Base-by-base conservation (phyloP, 2,797 vertebrate species). In the Emydoidea blandingii region DNA sequence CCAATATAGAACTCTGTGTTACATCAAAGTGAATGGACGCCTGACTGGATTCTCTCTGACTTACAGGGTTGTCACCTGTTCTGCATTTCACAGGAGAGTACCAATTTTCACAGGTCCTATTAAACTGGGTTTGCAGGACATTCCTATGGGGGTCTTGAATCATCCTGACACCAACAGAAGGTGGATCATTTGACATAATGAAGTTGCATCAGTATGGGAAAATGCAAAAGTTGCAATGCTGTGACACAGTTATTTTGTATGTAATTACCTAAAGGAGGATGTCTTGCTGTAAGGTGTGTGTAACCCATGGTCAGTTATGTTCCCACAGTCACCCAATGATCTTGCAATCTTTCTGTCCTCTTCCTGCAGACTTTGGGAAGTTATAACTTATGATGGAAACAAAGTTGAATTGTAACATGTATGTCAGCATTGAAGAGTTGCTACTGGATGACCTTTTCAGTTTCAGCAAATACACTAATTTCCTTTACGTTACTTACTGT, bases 321-420 rank as follows among this genome's bases (percentile, higher is more conserved):
- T 97, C 96, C 95, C 95, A 96, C 92, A 96, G 90, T 93, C 83
- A 94, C 11, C 96, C 95, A 84, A 74, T 86, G 94, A 94, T 97
- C 92, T 96, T 68, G 68, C 93, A 96, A 86, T 93, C 95, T 84
- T 92, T 72, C 81, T 90, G 91, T 93, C 92, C 96, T 1, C 96
- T 96, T 97, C 97, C 96, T 92, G 96, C 91, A 88, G 94, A 68
- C 93, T 90, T 97, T 91, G 94, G 92, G 94, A 97, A 96, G 95
- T 86, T 92, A 95, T 78, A 93, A 93, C 87, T 88, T 87, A 93
- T 41, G 83, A 97, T 92, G 96, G 95, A 97, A 97, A 96, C 79
- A 91, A 95, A 96, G 87, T 37, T 92, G 53, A 94, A 95, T 93
- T 86, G 89, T 62, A 92, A 57, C 0, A 0, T 91, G 82, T 54